Evolutionary conservation across 92 coral and sea anemone species (phyloP), one percentile per base, ranked within the genome.

Genomic region (Zoanthus sansibaricus): DNA sequence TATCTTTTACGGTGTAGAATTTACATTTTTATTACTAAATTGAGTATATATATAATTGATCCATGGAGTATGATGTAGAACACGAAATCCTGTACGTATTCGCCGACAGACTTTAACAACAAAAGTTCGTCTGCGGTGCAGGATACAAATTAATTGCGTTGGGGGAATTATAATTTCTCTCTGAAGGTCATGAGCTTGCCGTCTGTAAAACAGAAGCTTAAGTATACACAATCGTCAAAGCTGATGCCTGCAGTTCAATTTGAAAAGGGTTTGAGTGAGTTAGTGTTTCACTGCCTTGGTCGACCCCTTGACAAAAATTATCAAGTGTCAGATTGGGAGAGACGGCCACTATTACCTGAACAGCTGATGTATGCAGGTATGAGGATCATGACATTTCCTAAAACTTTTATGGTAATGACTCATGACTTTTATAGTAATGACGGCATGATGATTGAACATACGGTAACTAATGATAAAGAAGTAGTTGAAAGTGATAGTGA

Each of bases 281-380:
- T 97, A 25, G 98, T 95, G 42, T 92, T 86, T 76, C 92, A 90
- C 52, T 93, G 96, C 76, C 93, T 97, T 15, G 99, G 99, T 13
- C 78, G 86, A 58, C 97, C 99, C 25, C 84, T 97, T 83, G 99
- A 97, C 82, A 97, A 97, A 72, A 93, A 98, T 1, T 97, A 93
- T 73, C 99, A 97, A 85, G 84, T 97, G 37, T 97, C 99, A 37
- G 99, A 97, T 82, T 97, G 99, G 99, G 99, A 97, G 86, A 90
- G 96, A 62, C 92, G 99, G 75, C 99, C 99, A 5, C 66, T 97
- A 70, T 49, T 93, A 25, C 77, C 90, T 55, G 95, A 95, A 16
- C 99, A 97, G 64, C 91, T 97, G 12, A 73, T 62, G 17, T 97
- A 97, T 79, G 99, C 99, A 86, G 99, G 99, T 97, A 69, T 30